Evolutionary conservation across 2,888 invertebrate species (phyloP), one percentile per base, ranked within the genome.

Genomic region (Hypolimnas misippus): DNA sequence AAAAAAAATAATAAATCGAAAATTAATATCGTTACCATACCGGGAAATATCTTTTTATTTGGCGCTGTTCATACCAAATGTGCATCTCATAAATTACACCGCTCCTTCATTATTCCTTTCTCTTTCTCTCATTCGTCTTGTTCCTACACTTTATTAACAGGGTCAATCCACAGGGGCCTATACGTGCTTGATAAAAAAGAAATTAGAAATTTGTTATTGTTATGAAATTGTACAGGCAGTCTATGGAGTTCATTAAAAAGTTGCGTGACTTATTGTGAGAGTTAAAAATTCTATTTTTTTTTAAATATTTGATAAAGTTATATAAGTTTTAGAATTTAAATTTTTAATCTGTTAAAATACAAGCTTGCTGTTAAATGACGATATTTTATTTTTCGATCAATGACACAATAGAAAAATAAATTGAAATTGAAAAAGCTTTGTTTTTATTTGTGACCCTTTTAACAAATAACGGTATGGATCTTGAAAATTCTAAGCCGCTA

Each of bases 51-150:
- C 78, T 87, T 89, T 89, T 89, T 87, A 86, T 89, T 89, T 83
- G 81, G 78, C 78, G 81, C 84, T 84, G 84, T 87, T 89, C 83
- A 81, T 83, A 84, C 87, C 89, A 87, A 91, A 91, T 91, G 91
- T 92, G 91, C 91, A 89, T 86, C 85, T 69, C 86, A 90, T 92
- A 92, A 92, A 92, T 92, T 79, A 91, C 78, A 73, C 55, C 77
- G 78, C 81, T 87, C 84, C 89, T 87, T 86, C 81, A 79, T 73
- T 85, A 73, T 83, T 78, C 82, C 84, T 78, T 73, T 87, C 88
- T 81, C 83, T 81, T 75, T 87, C 86, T 79, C 79, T 75, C 78
- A 83, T 84, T 77, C 80, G 79, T 87, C 84, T 84, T 82, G 69
- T 80, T 84, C 80, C 74, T 76, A 67, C 81, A 68, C 74, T 83